phyloP scores from a whole-genome alignment of 2,888 invertebrate genomes.

The Pterostichus madidus region DNA sequence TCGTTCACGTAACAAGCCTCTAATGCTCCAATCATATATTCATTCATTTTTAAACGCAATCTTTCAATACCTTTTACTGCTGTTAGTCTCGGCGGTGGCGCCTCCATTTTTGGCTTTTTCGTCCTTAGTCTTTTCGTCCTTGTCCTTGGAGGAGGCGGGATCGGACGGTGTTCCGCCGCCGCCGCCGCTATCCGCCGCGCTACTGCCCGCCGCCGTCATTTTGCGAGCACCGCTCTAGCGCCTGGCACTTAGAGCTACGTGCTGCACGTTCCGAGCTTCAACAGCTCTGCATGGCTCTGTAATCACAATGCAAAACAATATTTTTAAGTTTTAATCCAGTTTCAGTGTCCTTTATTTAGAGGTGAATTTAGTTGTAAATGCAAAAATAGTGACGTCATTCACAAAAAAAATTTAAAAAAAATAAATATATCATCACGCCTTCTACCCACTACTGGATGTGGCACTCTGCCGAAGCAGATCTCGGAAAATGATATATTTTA shows the following conservation, averaged over 20 bases:
- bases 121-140: background rate
- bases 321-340: background rate
- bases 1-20: no score
- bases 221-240: background rate
- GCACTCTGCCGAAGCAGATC: no score
- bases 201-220: constrained; percentile 56
- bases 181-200: constrained; percentile 16
- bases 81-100: constrained; percentile 9
- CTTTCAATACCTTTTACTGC: background rate
- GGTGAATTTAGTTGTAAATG: no score
- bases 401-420: no score
- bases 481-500: no score
- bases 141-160: constrained; percentile 11
- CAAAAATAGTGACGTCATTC: no score
- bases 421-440: no score
- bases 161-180: constrained; percentile 33
- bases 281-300: background rate
- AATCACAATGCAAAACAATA: background rate
- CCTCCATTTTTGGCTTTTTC: constrained; percentile 50
- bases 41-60: no score
- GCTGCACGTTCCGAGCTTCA: background rate
- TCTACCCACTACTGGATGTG: no score
- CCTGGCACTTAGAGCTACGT: background rate
- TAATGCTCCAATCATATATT: no score
- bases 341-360: no score